Percentiles rank a stretch among this genome's conserved stretches.
Evolutionary conservation across 2,113 vertebrate genomes (phyloP).

Genomic region (Illadopsis cleaveri): DNA sequence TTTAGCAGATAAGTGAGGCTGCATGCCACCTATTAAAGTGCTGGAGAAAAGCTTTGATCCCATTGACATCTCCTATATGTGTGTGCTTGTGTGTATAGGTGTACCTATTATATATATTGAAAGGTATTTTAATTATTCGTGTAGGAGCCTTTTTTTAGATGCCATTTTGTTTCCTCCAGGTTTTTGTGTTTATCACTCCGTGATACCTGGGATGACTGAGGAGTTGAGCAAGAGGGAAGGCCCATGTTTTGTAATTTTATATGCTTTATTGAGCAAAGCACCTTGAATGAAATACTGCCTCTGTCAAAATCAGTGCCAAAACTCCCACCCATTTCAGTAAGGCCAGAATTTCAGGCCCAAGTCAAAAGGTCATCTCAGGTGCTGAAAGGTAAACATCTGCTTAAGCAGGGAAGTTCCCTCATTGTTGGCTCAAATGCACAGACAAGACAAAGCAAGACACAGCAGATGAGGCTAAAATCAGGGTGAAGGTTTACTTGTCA

Average conservation of each 20-base stretch:
- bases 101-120: conserved; percentile 9
- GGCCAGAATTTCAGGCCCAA: conserved; percentile 36
- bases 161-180: conserved; percentile 7
- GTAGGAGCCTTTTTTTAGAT: background rate
- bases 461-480: background rate
- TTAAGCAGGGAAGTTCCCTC: background rate
- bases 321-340: conserved; percentile 25
- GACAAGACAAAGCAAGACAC: conserved; percentile 7
- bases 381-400: conserved; percentile 50
- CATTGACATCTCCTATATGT: background rate
- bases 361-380: conserved; percentile 42
- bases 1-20: conserved; percentile 36
- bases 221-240: conserved; percentile 10
- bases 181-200: conserved; percentile 12
- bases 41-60: conserved; percentile 65
- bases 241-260: conserved; percentile 34
- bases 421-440: background rate
- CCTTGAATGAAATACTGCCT: conserved; percentile 28
- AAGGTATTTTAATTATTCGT: conserved; percentile 27
- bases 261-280: conserved; percentile 37
- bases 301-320: conserved; percentile 34
- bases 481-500: background rate
- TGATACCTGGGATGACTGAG: conserved; percentile 24
- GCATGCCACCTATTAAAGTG: conserved; percentile 47
- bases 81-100: background rate